phyloP scores from a whole-genome alignment of 2,888 invertebrate genomes.

The Calliscelio sp. region DNA sequence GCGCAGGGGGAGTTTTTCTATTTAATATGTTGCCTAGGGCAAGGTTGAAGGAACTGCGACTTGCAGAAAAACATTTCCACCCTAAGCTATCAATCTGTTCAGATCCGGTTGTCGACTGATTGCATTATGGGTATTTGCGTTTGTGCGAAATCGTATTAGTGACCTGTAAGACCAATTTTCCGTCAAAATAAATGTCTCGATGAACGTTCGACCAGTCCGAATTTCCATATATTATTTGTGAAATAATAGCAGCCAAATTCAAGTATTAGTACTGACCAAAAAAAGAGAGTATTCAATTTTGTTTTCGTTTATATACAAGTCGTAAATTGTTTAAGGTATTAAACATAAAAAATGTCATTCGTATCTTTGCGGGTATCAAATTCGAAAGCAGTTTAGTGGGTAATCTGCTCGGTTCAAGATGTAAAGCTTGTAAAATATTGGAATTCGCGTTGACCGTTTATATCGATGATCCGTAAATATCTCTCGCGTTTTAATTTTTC shows the following conservation, averaged over 20 bases:
- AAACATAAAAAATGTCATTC: neutral
- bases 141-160: conserved; percentile 49
- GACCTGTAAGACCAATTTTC: conserved; percentile 55
- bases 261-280: no score
- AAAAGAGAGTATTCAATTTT: no score
- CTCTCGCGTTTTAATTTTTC: conserved; percentile 20
- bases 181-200: neutral
- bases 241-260: no score
- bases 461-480: conserved; percentile 21
- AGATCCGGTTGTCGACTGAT: conserved; percentile 47
- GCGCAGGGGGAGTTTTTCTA: conserved; percentile 65
- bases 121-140: conserved; percentile 56
- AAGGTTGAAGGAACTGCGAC: conserved; percentile 40
- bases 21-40: conserved; percentile 60
- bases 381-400: neutral
- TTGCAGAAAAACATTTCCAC: conserved; percentile 53
- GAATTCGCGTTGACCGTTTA: neutral
- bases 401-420: conserved; percentile 11
- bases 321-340: neutral
- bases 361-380: neutral
- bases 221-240: conserved; percentile 1
- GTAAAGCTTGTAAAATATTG: conserved; percentile 22
- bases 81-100: conserved; percentile 59
- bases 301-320: no score
- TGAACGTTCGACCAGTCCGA: neutral